Evolutionary conservation across 2,888 invertebrate species (phyloP).

Genomic region (Cryptocephalus primarius): DNA sequence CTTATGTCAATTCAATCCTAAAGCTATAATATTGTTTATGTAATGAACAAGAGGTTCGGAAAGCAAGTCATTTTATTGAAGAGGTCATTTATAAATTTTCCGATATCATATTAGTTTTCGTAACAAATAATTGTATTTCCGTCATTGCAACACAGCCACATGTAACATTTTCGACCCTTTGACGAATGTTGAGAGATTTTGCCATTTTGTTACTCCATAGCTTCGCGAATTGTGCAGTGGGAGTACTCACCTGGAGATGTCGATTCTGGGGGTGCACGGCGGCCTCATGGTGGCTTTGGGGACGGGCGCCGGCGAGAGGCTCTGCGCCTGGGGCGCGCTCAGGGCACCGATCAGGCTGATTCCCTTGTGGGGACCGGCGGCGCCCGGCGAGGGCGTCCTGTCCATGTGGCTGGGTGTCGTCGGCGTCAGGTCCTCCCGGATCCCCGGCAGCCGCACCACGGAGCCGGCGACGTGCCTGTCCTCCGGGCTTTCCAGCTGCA

Average conservation of each 20-base stretch:
- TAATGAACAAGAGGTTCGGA: too few species aligned
- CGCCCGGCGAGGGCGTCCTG: conserved; percentile 10
- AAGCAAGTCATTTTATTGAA: too few species aligned
- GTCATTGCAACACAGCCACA: too few species aligned
- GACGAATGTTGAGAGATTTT: too few species aligned
- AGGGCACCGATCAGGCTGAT: conserved; percentile 29
- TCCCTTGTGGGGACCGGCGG: conserved; percentile 16
- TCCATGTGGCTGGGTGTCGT: conserved; percentile 13
- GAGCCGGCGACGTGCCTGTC: conserved; percentile 38
- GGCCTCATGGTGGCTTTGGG: conserved; percentile 33
- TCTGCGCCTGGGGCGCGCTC: conserved; percentile 4
- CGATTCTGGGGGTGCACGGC: conserved; percentile 73
- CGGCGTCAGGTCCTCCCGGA: conserved; percentile 41
- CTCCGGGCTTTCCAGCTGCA: conserved; percentile 49
- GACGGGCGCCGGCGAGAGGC: conserved; percentile 20
- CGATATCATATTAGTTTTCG: too few species aligned
- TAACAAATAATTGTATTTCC: too few species aligned
- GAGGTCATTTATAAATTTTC: too few species aligned
- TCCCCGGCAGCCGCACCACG: conserved; percentile 45
- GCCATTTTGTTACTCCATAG: too few species aligned
- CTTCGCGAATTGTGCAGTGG: too few species aligned
- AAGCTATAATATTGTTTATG: too few species aligned
- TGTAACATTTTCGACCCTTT: too few species aligned
- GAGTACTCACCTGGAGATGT: conserved; percentile 51
- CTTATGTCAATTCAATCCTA: too few species aligned